These are phyloP conservation scores for Clarias fuscus DNA, from an alignment of 2,797 vertebrate genomes.

Conservation along the genomic window DNA sequence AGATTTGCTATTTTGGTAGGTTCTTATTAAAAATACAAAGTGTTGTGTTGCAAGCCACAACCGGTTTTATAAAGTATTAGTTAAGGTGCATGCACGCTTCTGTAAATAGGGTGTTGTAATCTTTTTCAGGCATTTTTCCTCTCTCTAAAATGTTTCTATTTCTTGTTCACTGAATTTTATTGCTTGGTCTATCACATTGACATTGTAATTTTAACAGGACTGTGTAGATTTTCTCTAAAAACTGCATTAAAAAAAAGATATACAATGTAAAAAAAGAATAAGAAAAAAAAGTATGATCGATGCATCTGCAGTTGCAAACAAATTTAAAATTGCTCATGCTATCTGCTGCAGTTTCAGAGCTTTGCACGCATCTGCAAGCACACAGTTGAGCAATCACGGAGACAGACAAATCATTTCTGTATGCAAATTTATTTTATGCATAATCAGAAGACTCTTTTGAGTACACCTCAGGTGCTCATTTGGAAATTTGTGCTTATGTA, in stretches of 20 bases:
- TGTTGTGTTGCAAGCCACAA: not conserved
- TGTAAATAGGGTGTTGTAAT: not conserved
- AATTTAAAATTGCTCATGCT: conserved; percentile 32
- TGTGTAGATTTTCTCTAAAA: not conserved
- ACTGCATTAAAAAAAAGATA: not conserved
- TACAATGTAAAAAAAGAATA: not conserved
- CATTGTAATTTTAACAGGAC: not conserved
- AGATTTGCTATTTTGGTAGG: not conserved
- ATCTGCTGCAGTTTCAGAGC: conserved; percentile 14
- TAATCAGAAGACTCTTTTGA: conserved; percentile 39
- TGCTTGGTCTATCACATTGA: not conserved
- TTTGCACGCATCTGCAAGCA: conserved; percentile 21
- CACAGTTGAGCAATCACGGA: conserved; percentile 34
- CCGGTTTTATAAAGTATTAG: not conserved
- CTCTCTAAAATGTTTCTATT: not conserved
- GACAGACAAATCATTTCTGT: conserved; percentile 30
- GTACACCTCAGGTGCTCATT: conserved; percentile 31
- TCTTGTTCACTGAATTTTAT: not conserved
- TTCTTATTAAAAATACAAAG: not conserved
- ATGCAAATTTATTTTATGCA: conserved; percentile 41
- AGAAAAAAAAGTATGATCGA: not conserved
- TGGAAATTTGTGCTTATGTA: conserved; percentile 8
- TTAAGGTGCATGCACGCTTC: not conserved
- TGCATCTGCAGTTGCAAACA: conserved; percentile 30
- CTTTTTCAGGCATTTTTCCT: not conserved